phyloP scores from a whole-genome alignment of 2,888 invertebrate genomes.

The Scaptodrosophila latifasciaeformis region DNA sequence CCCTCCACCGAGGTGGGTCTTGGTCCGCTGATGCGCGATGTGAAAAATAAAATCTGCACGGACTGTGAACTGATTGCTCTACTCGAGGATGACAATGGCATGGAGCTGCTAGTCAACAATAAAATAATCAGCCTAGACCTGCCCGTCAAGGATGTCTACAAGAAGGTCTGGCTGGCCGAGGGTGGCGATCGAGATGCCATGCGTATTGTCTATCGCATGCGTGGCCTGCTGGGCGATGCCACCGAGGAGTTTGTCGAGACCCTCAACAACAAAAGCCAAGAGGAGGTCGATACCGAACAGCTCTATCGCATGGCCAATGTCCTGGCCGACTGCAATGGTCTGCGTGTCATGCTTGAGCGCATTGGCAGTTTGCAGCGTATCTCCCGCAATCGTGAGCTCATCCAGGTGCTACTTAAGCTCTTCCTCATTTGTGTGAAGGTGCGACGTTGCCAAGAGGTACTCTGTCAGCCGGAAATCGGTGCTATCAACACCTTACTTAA shows the following conservation, averaged over 20 bases:
- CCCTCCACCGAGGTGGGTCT: conserved; percentile 94
- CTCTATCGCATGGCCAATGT: conserved; percentile 93
- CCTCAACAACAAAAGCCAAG: conserved; percentile 89
- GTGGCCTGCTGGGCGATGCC: conserved; percentile 97
- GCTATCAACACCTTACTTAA: conserved; percentile 89
- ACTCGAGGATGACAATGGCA: conserved; percentile 98
- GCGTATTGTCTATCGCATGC: conserved; percentile 98
- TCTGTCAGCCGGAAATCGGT: conserved; percentile 89
- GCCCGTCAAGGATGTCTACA: conserved; percentile 93
- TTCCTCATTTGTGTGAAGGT: conserved; percentile 94
- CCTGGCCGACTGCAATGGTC: conserved; percentile 84
- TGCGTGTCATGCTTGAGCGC: conserved; percentile 87
- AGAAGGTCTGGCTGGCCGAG: conserved; percentile 89
- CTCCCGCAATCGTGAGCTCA: conserved; percentile 88
- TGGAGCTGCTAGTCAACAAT: conserved; percentile 97
- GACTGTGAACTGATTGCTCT: conserved; percentile 99
- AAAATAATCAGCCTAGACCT: conserved; percentile 98
- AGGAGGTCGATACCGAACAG: conserved; percentile 93
- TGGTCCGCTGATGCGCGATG: conserved; percentile 97
- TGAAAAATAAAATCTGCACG: conserved; percentile 98
- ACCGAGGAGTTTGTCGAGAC: conserved; percentile 99
- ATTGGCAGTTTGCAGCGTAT: conserved; percentile 90
- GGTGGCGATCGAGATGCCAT: conserved; percentile 95
- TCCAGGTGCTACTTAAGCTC: conserved; percentile 92
- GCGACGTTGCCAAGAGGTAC: conserved; percentile 89